Conservation (phyloP, 2,888 invertebrate species). For the Metalampra italica region DNA sequence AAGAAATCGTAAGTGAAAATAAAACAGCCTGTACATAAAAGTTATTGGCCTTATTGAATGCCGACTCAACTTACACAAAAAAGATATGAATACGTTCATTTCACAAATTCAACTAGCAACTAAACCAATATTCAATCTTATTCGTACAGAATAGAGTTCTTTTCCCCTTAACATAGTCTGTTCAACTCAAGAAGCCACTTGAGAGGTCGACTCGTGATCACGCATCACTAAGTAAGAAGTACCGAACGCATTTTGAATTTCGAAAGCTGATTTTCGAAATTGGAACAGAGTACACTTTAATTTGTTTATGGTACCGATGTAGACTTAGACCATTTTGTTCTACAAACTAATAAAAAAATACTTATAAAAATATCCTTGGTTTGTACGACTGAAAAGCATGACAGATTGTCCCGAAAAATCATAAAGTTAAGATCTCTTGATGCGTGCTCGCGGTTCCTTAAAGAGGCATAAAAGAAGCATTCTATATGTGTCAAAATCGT, state of each 20-base stretch:
- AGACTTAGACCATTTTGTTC: no score
- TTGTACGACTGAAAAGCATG: no score
- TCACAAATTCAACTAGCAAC: slow-evolving; percentile 31
- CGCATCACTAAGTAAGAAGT: slow-evolving; percentile 64
- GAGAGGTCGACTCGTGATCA: slow-evolving; percentile 60
- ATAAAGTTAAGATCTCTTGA: no score
- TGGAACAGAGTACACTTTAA: background rate
- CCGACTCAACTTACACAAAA: slow-evolving; percentile 40
- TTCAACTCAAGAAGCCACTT: slow-evolving; percentile 50
- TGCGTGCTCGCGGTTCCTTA: no score
- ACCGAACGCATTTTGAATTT: slow-evolving; percentile 52
- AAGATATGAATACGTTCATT: slow-evolving; percentile 71
- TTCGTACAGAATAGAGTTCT: slow-evolving; percentile 11
- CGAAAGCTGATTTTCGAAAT: slow-evolving; percentile 29
- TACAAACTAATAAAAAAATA: no score
- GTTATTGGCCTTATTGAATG: no score
- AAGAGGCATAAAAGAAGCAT: no score
- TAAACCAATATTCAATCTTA: slow-evolving; percentile 23
- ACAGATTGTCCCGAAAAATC: no score
- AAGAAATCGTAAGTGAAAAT: slow-evolving; percentile 22
- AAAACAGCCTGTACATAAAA: slow-evolving; percentile 29
- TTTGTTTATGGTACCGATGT: no score
- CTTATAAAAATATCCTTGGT: no score
- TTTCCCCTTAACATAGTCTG: slow-evolving; percentile 20
- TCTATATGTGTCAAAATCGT: no score